phyloP scores from a whole-genome alignment of 2,888 invertebrate species.

The Dasypogon diadema region DNA sequence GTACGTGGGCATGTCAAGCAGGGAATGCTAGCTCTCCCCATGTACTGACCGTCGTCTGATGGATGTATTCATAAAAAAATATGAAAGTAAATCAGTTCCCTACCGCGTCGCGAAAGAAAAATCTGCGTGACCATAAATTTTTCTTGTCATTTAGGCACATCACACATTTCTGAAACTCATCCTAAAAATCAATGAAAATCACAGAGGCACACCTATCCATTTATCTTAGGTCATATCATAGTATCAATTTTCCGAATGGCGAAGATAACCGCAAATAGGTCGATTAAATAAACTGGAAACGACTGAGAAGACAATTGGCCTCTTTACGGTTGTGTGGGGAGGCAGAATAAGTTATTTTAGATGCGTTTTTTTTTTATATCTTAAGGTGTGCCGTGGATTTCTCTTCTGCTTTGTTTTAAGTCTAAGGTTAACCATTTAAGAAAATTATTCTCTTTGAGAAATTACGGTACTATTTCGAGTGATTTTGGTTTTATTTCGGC shows the following conservation, averaged over 20 bases:
- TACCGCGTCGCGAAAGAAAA: neutral
- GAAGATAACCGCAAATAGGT: constrained; percentile 54
- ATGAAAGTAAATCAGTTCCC: neutral
- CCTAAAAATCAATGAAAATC: constrained; percentile 20
- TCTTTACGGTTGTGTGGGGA: constrained; percentile 1
- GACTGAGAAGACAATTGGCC: constrained; percentile 49
- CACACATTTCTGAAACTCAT: neutral
- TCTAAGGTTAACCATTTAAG: too few relatives aligned
- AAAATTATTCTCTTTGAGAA: too few relatives aligned
- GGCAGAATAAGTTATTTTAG: constrained; percentile 5
- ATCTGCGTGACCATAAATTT: constrained; percentile 26
- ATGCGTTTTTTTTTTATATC: constrained; percentile 15
- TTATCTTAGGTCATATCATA: constrained; percentile 36
- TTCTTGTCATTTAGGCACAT: constrained; percentile 15
- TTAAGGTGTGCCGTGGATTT: constrained; percentile 24
- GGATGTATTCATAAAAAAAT: too few relatives aligned
- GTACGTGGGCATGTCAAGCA: neutral
- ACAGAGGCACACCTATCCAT: constrained; percentile 40
- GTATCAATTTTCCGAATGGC: constrained; percentile 49
- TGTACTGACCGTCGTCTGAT: too few relatives aligned
- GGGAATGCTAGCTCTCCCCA: too few relatives aligned
- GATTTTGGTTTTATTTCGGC: too few relatives aligned
- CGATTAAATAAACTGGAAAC: constrained; percentile 55
- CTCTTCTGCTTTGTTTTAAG: neutral
- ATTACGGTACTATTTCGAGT: too few relatives aligned